Evolutionary conservation across 2,888 invertebrate genomes (phyloP), one percentile per base, ranked within the genome.

Genomic region (Conus canariensis): DNA sequence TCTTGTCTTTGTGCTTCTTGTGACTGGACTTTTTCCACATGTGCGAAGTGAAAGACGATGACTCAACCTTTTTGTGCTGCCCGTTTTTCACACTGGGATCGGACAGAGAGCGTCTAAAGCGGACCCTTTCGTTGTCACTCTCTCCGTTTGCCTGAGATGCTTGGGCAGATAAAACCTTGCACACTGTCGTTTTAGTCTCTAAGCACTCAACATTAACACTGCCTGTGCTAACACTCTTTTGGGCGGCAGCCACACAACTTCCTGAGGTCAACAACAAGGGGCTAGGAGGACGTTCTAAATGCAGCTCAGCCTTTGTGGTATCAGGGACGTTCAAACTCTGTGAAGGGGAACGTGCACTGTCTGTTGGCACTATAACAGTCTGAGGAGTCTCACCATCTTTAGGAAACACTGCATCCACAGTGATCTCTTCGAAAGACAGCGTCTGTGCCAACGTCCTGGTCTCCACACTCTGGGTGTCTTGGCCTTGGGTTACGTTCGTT

Each of bases 21-120:
- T 70, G 56, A 64, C 64, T 70, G 9, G 90, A 90, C 58, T 45
- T 87, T 56, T 87, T 80, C 19, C 82, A 59, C 22, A 56, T 8
- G n/a, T 14, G 58, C 16, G 85, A 14, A 64, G 64, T 16, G 7
- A 87, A 87, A 59, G 64, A 22, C 22, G 30, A 58, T 8, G 83
- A 58, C 58, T 83, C 8, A 19, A 83, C 22, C 19, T 59, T 82
- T 7, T 83, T 85, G 19, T 58, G n/a, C n/a, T 10, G 16, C 64
- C 56, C 77, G 12, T 85, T 25, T 30, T 88, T 90, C 22, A 91
- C 64, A 85, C 90, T 88, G 7, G 92, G 91, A 56, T 92, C 89
- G 2, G 92, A 92, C 56, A 91, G 87, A 7, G 92, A 90, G 19
- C 90, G 88, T 70, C 92, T 74, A 16, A 90, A 58, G 6, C 10